Evolutionary conservation across 2,888 invertebrate genomes (phyloP).

Genomic region (Campopleginae sp.): DNA sequence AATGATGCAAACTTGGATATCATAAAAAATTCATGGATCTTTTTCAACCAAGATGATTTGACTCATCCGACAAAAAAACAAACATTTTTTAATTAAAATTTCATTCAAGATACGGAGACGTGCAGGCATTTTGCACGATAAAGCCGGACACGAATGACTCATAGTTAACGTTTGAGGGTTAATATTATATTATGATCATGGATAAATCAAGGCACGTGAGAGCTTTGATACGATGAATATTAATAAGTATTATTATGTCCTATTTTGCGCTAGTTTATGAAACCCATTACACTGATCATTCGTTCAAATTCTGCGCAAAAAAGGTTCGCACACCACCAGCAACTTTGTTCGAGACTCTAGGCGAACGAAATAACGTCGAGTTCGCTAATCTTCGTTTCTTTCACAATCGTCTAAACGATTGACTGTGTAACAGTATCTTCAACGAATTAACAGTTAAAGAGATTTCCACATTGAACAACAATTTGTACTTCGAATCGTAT

Average conservation of each 20-base stretch:
- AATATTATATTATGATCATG: conserved; percentile 42
- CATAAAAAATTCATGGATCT: no score
- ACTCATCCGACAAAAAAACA: no score
- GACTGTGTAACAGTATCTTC: conserved; percentile 35
- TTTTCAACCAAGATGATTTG: no score
- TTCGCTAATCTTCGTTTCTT: not conserved
- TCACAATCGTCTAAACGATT: conserved; percentile 20
- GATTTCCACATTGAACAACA: conserved; percentile 43
- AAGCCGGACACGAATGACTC: no score
- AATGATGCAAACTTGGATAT: no score
- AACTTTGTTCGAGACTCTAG: conserved; percentile 29
- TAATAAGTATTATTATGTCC: conserved; percentile 25
- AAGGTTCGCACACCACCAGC: conserved; percentile 20
- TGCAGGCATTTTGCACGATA: no score
- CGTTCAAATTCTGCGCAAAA: conserved; percentile 2
- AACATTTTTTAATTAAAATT: no score
- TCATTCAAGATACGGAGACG: no score
- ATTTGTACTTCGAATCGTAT: conserved; percentile 59
- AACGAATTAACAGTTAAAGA: conserved; percentile 35
- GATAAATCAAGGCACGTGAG: conserved; percentile 14
- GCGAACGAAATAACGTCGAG: not conserved
- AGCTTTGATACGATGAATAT: conserved; percentile 33
- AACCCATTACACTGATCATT: conserved; percentile 1
- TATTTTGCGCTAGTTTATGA: conserved; percentile 22
- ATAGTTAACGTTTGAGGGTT: not conserved